phyloP scores from a whole-genome alignment of 2,113 vertebrate genomes.

The Tachysurus vachellii region DNA sequence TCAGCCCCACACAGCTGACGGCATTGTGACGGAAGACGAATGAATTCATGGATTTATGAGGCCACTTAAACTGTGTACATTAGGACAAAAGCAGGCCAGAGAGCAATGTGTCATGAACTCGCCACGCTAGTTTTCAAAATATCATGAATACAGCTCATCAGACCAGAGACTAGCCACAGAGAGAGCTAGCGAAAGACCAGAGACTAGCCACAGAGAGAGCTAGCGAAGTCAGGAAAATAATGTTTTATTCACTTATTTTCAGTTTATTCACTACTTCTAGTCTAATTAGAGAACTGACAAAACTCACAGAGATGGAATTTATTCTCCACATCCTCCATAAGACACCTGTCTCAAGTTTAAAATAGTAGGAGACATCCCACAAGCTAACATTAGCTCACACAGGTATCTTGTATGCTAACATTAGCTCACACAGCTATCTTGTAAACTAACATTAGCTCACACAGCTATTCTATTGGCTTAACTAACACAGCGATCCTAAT shows the following conservation, averaged over 20 bases:
- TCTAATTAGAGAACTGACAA: background rate
- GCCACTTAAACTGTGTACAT: background rate
- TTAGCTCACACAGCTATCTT: background rate
- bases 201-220: background rate
- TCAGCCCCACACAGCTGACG: background rate
- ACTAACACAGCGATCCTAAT: too few relatives aligned
- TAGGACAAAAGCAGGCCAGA: background rate
- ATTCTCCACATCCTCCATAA: too few relatives aligned
- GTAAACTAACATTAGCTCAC: background rate
- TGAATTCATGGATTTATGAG: slow-evolving; percentile 8
- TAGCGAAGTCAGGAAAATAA: background rate
- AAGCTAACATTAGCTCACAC: background rate
- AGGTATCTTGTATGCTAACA: background rate
- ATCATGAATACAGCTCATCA: background rate
- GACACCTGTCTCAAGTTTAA: background rate
- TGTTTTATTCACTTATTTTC: background rate
- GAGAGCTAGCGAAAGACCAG: background rate
- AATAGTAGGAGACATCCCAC: background rate
- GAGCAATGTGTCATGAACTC: background rate
- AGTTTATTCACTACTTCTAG: background rate
- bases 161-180: background rate
- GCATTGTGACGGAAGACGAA: background rate
- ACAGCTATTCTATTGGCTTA: background rate
- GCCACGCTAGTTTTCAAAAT: background rate
- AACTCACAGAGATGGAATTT: background rate